A percentile compares a stretch with the other conserved stretches of the same genome.
Conservation (phyloP, 1,140 invertebrate species). For the Hyles euphorbiae region DNA sequence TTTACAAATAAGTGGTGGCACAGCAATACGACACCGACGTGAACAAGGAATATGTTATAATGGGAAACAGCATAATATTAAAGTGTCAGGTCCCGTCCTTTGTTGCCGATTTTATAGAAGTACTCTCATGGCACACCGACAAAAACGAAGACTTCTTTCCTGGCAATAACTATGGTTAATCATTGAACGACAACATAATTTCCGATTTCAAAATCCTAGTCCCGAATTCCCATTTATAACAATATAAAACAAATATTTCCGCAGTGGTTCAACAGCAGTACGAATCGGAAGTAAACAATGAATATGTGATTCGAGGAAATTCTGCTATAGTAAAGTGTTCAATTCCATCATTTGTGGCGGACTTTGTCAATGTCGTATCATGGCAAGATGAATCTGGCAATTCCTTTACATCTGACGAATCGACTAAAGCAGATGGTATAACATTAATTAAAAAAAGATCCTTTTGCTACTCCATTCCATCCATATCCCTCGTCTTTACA, state of each 20-base stretch:
- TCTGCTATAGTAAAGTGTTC: slow-evolving; percentile 94
- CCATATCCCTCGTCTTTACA: slow-evolving; percentile 19
- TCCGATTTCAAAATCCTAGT: slow-evolving; percentile 10
- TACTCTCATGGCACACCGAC: slow-evolving; percentile 91
- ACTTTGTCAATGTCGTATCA: slow-evolving; percentile 91
- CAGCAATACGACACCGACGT: slow-evolving; percentile 94
- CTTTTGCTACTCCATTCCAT: slow-evolving; percentile 17
- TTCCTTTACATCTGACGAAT: slow-evolving; percentile 76
- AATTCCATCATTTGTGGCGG: slow-evolving; percentile 93
- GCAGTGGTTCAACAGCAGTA: slow-evolving; percentile 91
- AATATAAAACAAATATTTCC: slow-evolving; percentile 23
- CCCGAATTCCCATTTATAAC: slow-evolving; percentile 1
- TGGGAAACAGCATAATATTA: slow-evolving; percentile 94
- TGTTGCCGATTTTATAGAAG: slow-evolving; percentile 92
- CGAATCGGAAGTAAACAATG: slow-evolving; percentile 92
- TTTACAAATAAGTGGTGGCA: slow-evolving; percentile 82
- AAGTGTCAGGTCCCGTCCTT: slow-evolving; percentile 95
- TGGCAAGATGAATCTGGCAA: slow-evolving; percentile 89
- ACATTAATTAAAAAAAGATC: slow-evolving; percentile 14
- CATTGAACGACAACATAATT: slow-evolving; percentile 20
- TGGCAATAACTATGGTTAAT: slow-evolving; percentile 80
- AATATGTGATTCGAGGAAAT: slow-evolving; percentile 93
- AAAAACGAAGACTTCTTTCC: slow-evolving; percentile 81
- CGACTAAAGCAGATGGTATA: slow-evolving; percentile 78
- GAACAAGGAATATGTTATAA: slow-evolving; percentile 95